These are phyloP conservation scores for Eristalis intricaria DNA, from an alignment of 2,888 invertebrate genomes.

Conservation along the genomic window DNA sequence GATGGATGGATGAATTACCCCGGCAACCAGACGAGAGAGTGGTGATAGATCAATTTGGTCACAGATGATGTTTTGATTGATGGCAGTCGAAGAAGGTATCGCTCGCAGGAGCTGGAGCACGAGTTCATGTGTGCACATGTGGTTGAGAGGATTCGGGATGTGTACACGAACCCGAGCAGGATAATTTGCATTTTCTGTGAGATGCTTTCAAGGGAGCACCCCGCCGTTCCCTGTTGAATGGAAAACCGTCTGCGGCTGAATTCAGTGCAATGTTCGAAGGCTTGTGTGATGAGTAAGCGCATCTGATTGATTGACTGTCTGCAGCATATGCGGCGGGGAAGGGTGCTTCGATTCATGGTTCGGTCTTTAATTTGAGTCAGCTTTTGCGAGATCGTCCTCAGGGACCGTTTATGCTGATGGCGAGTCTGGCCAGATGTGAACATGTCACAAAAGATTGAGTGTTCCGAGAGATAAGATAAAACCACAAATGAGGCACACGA, in stretches of 20 bases:
- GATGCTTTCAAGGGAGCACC: not conserved
- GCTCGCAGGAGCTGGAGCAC: not conserved
- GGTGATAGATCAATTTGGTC: slow-evolving; percentile 72
- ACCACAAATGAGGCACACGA: no score
- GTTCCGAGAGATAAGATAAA: no score
- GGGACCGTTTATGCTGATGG: not conserved
- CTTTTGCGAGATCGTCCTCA: not conserved
- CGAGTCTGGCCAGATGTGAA: not conserved
- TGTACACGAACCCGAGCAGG: not conserved
- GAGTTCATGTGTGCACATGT: not conserved
- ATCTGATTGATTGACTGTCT: not conserved
- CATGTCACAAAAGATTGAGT: no score
- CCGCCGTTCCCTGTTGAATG: not conserved
- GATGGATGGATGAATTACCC: slow-evolving; percentile 64
- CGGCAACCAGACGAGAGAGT: slow-evolving; percentile 28
- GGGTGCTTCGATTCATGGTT: not conserved
- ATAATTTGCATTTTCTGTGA: not conserved
- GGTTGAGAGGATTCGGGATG: not conserved
- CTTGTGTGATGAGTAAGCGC: not conserved
- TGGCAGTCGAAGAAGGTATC: slow-evolving; percentile 48
- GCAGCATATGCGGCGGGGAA: not conserved
- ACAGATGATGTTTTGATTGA: slow-evolving; percentile 72
- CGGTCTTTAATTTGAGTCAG: not conserved
- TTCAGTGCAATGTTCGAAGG: not conserved
- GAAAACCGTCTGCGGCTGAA: not conserved